Evolutionary conservation across 2,113 vertebrate species (phyloP).

Genomic region (Hemibagrus wyckioides): DNA sequence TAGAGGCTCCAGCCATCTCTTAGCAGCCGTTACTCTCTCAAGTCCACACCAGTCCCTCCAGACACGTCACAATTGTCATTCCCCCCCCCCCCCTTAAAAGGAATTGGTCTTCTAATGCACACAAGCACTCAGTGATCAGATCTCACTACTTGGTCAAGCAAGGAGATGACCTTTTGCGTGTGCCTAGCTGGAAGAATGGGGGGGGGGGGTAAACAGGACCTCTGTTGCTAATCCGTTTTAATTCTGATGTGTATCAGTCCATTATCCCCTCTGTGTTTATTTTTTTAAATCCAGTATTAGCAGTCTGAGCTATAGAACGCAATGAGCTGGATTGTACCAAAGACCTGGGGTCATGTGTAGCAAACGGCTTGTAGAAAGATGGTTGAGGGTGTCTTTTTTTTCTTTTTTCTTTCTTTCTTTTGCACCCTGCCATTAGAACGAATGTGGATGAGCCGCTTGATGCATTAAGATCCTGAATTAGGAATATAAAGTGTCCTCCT

Average conservation of each 20-base stretch:
- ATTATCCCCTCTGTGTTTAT: neutral
- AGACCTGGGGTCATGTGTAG: slow-evolving; percentile 59
- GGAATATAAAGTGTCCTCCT: neutral
- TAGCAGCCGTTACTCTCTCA: slow-evolving; percentile 52
- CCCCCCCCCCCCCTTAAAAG: neutral
- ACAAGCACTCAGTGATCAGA: slow-evolving; percentile 48
- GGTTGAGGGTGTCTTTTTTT: slow-evolving; percentile 44
- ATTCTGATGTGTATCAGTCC: neutral
- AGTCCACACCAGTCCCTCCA: slow-evolving; percentile 58
- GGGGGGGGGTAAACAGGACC: slow-evolving; percentile 26
- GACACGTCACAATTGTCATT: slow-evolving; percentile 36
- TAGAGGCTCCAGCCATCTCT: slow-evolving; percentile 62
- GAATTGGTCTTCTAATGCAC: neutral
- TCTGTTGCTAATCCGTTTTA: neutral
- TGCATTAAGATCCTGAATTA: slow-evolving; percentile 6
- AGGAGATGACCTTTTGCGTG: slow-evolving; percentile 37
- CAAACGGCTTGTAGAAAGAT: slow-evolving; percentile 34
- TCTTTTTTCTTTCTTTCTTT: slow-evolving; percentile 42
- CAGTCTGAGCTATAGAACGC: slow-evolving; percentile 53
- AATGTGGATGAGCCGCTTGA: neutral
- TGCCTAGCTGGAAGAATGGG: slow-evolving; percentile 44
- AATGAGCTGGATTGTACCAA: slow-evolving; percentile 71
- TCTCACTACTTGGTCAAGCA: neutral
- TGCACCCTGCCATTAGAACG: neutral
- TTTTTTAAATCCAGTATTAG: slow-evolving; percentile 26